Evolutionary conservation across 1,140 invertebrate species (phyloP), one percentile per base, ranked within the genome.

Genomic region (Drosophila ercepeae): DNA sequence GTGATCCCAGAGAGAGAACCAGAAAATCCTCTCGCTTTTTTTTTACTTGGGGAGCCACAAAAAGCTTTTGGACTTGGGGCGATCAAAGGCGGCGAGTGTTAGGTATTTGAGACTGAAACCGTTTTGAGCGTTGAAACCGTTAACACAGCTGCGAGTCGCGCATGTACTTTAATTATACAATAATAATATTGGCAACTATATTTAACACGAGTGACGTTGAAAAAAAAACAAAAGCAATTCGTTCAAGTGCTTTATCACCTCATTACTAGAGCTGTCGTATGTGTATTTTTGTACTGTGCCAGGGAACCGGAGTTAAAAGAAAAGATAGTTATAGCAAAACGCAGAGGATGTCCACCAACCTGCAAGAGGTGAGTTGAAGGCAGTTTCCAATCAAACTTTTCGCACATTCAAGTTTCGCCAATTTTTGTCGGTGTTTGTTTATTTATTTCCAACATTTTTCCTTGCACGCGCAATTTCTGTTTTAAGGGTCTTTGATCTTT

Each of bases 341-440:
- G 50, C 61, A 42, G 32, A 55, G 48, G 51, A 86, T 86, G 82
- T 67, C 77, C 27, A 74, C 19, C 44, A 75, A 67, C 58, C 69
- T 86, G 60, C 82, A 86, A 82, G 75, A 58, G 82, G 82, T 86
- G 86, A 53, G 18, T 23, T 4, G 4, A 25, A 21, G 34, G 32
- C 32, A 52, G 36, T 19, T 58, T 11, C 23, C 13, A 11, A 41
- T 11, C 23, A 16, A 11, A 41, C 9, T 32, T 32, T 44, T 48
- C 36, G 14, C 13, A 5, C 36, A 16, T 4, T 7, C 32, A 9
- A 32, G 29, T 16, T 11, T 4, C 2, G 2, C 2, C 11, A 13
- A 4, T 16, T 16, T 45, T 27, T 14, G 8, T 13, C 13, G n/a
- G n/a, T n/a, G n/a, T 53, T 11, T 45, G 18, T 21, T 25, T 13